These are phyloP conservation scores for Oligia fasciuncula DNA, from an alignment of 2,888 invertebrate genomes.

Conservation along the genomic window DNA sequence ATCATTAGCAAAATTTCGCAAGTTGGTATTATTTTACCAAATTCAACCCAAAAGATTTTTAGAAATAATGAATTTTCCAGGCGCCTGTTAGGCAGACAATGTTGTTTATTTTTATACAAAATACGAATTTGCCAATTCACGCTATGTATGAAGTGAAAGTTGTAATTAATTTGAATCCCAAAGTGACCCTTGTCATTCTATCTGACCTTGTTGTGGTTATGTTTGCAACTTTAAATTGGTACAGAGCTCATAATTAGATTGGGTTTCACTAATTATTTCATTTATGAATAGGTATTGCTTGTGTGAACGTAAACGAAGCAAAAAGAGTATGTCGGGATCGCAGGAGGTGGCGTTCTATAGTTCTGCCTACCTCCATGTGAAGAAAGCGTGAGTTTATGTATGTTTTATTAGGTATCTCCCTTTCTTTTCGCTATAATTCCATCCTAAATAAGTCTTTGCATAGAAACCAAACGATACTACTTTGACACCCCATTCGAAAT, in stretches of 20 bases:
- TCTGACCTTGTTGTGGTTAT: conserved; percentile 14
- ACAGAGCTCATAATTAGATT: conserved; percentile 31
- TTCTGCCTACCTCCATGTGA: not conserved
- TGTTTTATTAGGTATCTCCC: not conserved
- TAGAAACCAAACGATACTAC: not conserved
- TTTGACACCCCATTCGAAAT: too few relatives aligned
- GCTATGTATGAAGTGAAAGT: conserved; percentile 40
- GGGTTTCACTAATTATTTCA: conserved; percentile 11
- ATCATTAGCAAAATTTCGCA: not conserved
- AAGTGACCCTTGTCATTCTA: conserved; percentile 29
- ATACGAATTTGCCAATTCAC: conserved; percentile 13
- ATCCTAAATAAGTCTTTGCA: not conserved
- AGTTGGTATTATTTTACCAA: not conserved
- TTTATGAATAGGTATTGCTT: not conserved
- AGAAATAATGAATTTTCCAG: not conserved
- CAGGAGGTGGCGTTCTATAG: not conserved
- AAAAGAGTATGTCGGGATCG: not conserved
- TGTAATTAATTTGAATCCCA: conserved; percentile 58
- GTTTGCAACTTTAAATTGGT: conserved; percentile 55
- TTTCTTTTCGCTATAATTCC: not conserved
- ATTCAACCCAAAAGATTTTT: not conserved
- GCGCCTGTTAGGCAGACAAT: conserved; percentile 17
- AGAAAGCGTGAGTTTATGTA: not conserved
- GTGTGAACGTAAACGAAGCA: not conserved
- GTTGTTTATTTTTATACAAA: conserved; percentile 30